Percentiles rank a stretch among this genome's conserved stretches.
Conservation (phyloP, 2,888 invertebrate genomes). For the Leucophenga montana region DNA sequence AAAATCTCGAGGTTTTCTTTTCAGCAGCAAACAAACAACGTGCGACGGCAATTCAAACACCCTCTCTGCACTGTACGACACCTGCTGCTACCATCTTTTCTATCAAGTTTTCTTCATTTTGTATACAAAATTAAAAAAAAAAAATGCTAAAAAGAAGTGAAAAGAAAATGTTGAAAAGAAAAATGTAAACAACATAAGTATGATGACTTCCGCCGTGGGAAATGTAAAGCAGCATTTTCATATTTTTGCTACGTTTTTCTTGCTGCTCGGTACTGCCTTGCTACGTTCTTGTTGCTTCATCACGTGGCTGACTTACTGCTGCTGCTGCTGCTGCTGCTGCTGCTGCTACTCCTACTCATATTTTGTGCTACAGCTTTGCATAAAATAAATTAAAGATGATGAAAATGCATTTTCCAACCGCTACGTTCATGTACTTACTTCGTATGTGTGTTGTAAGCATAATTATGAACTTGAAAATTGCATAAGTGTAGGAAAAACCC, state of each 20-base stretch:
- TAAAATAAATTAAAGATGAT: slow-evolving; percentile 59
- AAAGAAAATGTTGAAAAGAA: slow-evolving; percentile 34
- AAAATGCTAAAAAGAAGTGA: not conserved
- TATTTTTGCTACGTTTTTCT: not conserved
- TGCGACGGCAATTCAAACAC: slow-evolving; percentile 26
- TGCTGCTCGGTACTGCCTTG: slow-evolving; percentile 45
- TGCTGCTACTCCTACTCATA: not conserved
- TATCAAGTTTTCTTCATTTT: not conserved
- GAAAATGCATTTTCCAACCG: slow-evolving; percentile 47
- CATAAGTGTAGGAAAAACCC: slow-evolving; percentile 25
- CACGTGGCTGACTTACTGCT: not conserved
- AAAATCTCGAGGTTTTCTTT: slow-evolving; percentile 24
- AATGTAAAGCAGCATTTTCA: slow-evolving; percentile 45
- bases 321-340: too few relatives aligned
- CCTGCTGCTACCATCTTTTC: slow-evolving; percentile 6
- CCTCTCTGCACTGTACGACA: slow-evolving; percentile 8
- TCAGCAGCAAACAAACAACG: slow-evolving; percentile 12
- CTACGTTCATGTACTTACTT: too few relatives aligned
- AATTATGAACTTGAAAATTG: slow-evolving; percentile 68
- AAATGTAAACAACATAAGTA: slow-evolving; percentile 61
- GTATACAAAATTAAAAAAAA: slow-evolving; percentile 2
- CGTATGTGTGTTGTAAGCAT: slow-evolving; percentile 38
- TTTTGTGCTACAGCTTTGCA: slow-evolving; percentile 37
- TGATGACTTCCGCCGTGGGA: slow-evolving; percentile 63
- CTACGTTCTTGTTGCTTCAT: slow-evolving; percentile 41